Evolutionary conservation across 2,888 invertebrate species (phyloP), one percentile per base, ranked within the genome.

Genomic region (Teleiodes luculella): DNA sequence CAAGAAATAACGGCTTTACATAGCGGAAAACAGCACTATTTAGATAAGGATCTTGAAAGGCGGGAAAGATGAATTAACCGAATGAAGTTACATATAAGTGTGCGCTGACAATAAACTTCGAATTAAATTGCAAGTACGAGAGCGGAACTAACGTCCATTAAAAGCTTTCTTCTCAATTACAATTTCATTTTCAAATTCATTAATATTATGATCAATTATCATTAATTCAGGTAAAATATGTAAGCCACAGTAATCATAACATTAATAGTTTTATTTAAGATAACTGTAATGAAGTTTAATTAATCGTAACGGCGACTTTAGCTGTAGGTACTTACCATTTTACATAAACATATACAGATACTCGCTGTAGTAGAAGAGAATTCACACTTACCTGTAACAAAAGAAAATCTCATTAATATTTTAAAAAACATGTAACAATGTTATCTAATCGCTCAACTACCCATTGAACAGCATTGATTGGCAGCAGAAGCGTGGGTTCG

Each of bases 41-140:
- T 60, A 67, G 68, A 74, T 73, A 67, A 39, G 31, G 52, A 74
- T 73, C 71, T 65, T 60, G 60, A 67, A 69, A 69, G 59, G 56
- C 49, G 53, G 53, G 11, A 51, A 51, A 20, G 11, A 11, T 6
- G 18, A 68, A 72, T 66, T 65, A 63, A 49, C 31, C 36, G 47
- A 35, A 48, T 36, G 3, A 35, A 48, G 20, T 48, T 35, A n/a
- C n/a, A 20, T 35, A 20, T 36, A 49, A 49, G 18, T 49, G 10
- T 36, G 14, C 7, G 13, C 10, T 11, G 18, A 24, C 16, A 18
- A 18, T 11, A 24, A 24, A 7, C 5, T 31, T 30, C 11, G 11
- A 46, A 31, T 46, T 46, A 46, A 10, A 20, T 7, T 28, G 28
- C 3, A 7, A 46, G 46, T 55, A 54, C 52, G 55, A 61, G 59